These are phyloP conservation scores for Ariolimax columbianus DNA, from an alignment of 2,888 invertebrate species.

Conservation along the genomic window DNA sequence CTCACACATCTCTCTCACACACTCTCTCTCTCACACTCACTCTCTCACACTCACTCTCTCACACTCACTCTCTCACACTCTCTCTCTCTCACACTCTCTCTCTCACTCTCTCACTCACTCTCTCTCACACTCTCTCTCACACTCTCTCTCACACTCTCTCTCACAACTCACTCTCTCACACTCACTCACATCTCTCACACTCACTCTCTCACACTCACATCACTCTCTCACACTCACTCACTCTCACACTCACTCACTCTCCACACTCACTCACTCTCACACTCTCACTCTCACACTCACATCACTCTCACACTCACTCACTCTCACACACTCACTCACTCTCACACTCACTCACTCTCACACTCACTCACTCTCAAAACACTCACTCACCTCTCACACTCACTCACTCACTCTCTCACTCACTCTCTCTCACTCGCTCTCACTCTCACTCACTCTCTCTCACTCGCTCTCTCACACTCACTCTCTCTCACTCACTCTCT, in stretches of 20 bases:
- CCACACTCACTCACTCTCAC: not conserved
- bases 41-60: not conserved
- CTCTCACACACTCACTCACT: too few relatives aligned
- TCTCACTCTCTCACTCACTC: too few relatives aligned
- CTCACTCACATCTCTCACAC: slow-evolving; percentile 4
- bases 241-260: not conserved
- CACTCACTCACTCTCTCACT: not conserved
- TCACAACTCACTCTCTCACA: not conserved
- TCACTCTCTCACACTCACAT: not conserved
- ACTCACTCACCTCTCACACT: not conserved
- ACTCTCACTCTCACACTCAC: not conserved
- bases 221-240: not conserved
- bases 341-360: not conserved
- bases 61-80: too few relatives aligned
- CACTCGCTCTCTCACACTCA: too few relatives aligned
- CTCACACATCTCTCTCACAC: too few relatives aligned
- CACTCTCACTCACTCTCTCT: too few relatives aligned
- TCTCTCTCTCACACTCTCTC: too few relatives aligned
- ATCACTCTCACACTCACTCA: not conserved
- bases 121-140: too few relatives aligned
- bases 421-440: too few relatives aligned
- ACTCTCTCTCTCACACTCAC: not conserved
- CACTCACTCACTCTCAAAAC: not conserved
- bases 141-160: not conserved
- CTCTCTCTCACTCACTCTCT: too few relatives aligned